phyloP scores from a whole-genome alignment of 2,888 invertebrate genomes.

The Phanerotoma sp. region DNA sequence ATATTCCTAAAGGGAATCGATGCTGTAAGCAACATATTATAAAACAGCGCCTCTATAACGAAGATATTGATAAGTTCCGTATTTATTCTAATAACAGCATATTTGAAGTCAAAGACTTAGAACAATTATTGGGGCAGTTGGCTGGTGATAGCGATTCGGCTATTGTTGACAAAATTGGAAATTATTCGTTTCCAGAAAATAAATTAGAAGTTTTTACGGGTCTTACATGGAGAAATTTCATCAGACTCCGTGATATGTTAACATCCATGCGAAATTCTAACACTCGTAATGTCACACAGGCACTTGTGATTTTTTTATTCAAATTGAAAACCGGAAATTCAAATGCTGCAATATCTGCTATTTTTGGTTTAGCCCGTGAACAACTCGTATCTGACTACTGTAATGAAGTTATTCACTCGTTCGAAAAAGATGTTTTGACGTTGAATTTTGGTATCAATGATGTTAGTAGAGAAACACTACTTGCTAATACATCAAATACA shows the following conservation, averaged over 20 bases:
- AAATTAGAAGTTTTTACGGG: constrained; percentile 18
- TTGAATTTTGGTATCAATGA: constrained; percentile 15
- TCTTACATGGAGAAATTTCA: constrained; percentile 15
- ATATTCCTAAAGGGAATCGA: constrained; percentile 14
- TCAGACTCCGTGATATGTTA: constrained; percentile 20
- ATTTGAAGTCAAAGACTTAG: constrained; percentile 8
- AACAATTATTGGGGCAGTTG: constrained; percentile 5
- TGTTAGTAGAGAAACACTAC: constrained; percentile 9
- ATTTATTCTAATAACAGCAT: constrained; percentile 17
- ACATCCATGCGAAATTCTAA: constrained; percentile 17
- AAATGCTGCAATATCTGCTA: constrained; percentile 15
- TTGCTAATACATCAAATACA: constrained; percentile 1
- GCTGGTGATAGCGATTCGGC: constrained; percentile 10
- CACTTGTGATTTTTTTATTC: constrained; percentile 21
- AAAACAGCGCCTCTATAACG: constrained; percentile 27
- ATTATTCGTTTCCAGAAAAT: constrained; percentile 15
- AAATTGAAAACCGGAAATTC: constrained; percentile 21
- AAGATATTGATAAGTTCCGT: constrained; percentile 22
- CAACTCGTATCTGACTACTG: constrained; percentile 24
- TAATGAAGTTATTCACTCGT: constrained; percentile 20
- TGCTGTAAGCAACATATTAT: constrained; percentile 24
- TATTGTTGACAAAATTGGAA: constrained; percentile 17
- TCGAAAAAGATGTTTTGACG: constrained; percentile 24
- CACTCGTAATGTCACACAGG: constrained; percentile 17
- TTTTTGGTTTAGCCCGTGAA: constrained; percentile 15